Base-by-base conservation (phyloP, 2,888 invertebrate genomes). In the Drosophila borborema region DNA sequence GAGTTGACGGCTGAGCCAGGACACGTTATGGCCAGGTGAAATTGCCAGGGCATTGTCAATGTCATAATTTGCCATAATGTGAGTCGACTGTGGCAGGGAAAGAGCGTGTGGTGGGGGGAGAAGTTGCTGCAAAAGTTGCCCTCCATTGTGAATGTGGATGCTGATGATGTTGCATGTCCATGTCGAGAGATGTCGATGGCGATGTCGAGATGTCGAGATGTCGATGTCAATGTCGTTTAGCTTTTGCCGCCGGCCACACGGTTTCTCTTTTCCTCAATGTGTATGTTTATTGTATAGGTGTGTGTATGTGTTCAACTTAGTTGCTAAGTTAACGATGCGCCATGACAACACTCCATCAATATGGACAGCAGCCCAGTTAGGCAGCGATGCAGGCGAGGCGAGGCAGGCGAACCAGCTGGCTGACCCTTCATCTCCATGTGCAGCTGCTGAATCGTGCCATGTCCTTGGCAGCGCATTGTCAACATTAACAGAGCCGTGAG, bases 31-130 rank as follows among this genome's bases (percentile, higher is more conserved):
- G 53, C 70, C 77, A 67, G 70, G 80, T 85, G 69, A 64, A 67
- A 69, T 72, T 80, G 78, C 43, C 67, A 40, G 61, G 70, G 64
- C 70, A 84, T 81, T 84, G 81, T 85, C 85, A 87, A 80, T 85
- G 83, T 85, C 86, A 87, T 85, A 85, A 85, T 85, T 85, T 85
- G 85, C 85, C 88, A 85, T 82, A 85, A 83, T 86, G 75, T 82
- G 65, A 58, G 61, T 28, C 41, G 41, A 8, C 8, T 3, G 3
- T 3, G 3, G 3, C 4, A 18, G 20, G 5, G 45, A 20, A 20
- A 12, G 20, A 12, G 10, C 10, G 2, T 2, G 20, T 7, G 45
- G 1, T 16, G 38, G 38, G 14, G 38, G 14, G 38, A 12, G 12
- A 12, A 38, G 38, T 7, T 16, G 5, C 16, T 40, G 38, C 38